A percentile compares a stretch with the other conserved stretches of the same genome.
Evolutionary conservation across 2,113 vertebrate genomes (phyloP).

Genomic region (Cyprinus carpio): DNA sequence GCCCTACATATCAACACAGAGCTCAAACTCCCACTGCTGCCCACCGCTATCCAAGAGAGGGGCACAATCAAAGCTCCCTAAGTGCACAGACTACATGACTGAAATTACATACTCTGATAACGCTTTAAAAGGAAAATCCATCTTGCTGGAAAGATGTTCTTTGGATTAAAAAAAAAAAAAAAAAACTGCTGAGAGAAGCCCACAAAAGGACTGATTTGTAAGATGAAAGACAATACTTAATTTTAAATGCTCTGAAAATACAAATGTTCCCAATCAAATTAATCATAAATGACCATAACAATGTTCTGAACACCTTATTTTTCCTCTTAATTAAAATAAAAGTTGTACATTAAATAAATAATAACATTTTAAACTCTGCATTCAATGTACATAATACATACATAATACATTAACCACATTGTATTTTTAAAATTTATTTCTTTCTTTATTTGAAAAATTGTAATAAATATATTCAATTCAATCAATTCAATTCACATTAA

Average conservation of each 20-base stretch:
- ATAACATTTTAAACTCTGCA: too few species aligned
- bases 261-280: not conserved
- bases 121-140: not conserved
- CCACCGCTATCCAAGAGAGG: not conserved
- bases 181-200: not conserved
- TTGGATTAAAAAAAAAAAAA: not conserved
- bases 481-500: too few species aligned
- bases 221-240: not conserved
- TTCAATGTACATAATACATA: too few species aligned
- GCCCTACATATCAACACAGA: conserved; percentile 69
- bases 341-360: too few species aligned
- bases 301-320: not conserved
- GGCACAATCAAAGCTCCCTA: conserved; percentile 17
- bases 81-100: not conserved
- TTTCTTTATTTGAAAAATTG: too few species aligned
- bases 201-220: not conserved
- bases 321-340: too few species aligned
- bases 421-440: too few species aligned
- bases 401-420: too few species aligned
- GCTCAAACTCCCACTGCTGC: conserved; percentile 26
- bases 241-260: not conserved
- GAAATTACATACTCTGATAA: not conserved
- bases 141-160: not conserved
- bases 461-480: too few species aligned
- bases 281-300: not conserved